Evolutionary conservation across 1,140 invertebrate genomes (phyloP).

Genomic region (Aporrectodea caliginosa): DNA sequence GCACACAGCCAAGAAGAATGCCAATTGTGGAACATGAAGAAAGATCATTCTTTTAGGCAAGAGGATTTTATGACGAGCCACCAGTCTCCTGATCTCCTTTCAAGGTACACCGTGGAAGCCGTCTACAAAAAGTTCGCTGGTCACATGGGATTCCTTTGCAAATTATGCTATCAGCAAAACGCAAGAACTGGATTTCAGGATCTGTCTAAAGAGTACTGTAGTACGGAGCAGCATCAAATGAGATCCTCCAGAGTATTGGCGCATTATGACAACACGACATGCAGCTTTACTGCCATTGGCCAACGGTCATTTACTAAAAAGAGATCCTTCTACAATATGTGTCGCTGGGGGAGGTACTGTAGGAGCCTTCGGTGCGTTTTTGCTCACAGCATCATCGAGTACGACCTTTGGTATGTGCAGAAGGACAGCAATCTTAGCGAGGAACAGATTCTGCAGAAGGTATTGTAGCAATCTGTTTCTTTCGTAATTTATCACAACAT

Average conservation of each 20-base stretch:
- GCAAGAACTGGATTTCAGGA: not conserved
- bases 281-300: not conserved
- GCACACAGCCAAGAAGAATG: not conserved
- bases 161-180: not conserved
- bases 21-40: not conserved
- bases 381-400: conserved; percentile 49
- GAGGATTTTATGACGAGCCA: not conserved
- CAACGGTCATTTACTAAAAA: conserved; percentile 42
- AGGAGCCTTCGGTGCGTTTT: conserved; percentile 40
- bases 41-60: not conserved
- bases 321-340: conserved; percentile 46
- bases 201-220: not conserved
- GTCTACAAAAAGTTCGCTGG: not conserved
- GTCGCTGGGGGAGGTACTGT: conserved; percentile 43
- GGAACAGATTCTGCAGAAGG: conserved; percentile 39
- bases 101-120: not conserved
- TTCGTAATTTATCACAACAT: too few relatives aligned
- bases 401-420: conserved; percentile 49
- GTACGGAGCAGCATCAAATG: not conserved
- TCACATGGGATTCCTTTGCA: not conserved
- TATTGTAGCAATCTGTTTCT: too few relatives aligned
- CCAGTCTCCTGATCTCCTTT: not conserved
- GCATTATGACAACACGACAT: not conserved
- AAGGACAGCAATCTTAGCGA: conserved; percentile 41
- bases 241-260: not conserved